phyloP scores from a whole-genome alignment of 2,113 vertebrate species.

The Herpailurus yagouaroundi region DNA sequence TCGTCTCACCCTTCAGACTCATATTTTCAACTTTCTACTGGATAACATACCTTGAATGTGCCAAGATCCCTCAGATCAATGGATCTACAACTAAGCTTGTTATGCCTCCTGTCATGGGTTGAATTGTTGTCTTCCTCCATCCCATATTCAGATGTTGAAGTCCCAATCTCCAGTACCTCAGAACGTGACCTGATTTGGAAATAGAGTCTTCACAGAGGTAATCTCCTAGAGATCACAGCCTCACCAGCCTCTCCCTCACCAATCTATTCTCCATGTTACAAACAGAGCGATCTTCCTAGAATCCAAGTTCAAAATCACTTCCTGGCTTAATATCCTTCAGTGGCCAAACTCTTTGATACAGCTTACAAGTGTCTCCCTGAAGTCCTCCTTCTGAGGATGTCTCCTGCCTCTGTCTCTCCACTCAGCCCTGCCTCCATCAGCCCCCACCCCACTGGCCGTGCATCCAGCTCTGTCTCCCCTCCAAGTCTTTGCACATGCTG shows the following conservation, averaged over 20 bases:
- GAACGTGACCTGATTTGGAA: neutral
- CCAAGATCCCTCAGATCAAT: neutral
- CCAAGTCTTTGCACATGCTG: accelerated
- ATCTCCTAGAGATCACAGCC: neutral
- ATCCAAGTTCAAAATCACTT: neutral
- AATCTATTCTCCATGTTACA: no score
- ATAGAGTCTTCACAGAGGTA: neutral
- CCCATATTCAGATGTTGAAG: neutral
- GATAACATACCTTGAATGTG: neutral
- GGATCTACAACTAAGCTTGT: neutral
- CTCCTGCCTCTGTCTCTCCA: neutral
- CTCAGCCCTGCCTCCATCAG: neutral
- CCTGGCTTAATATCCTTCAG: neutral
- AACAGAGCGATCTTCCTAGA: neutral
- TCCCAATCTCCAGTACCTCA: neutral
- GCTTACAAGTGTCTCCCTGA: neutral
- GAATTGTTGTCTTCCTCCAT: neutral
- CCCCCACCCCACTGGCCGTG: neutral
- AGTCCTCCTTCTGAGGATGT: neutral
- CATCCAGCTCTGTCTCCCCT: neutral
- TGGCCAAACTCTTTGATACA: neutral
- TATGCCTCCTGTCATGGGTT: neutral
- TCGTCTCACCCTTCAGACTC: neutral
- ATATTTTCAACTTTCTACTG: neutral
- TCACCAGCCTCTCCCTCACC: neutral